Conservation (phyloP, 1,140 invertebrate genomes). For the Atopsyche davidsoni region DNA sequence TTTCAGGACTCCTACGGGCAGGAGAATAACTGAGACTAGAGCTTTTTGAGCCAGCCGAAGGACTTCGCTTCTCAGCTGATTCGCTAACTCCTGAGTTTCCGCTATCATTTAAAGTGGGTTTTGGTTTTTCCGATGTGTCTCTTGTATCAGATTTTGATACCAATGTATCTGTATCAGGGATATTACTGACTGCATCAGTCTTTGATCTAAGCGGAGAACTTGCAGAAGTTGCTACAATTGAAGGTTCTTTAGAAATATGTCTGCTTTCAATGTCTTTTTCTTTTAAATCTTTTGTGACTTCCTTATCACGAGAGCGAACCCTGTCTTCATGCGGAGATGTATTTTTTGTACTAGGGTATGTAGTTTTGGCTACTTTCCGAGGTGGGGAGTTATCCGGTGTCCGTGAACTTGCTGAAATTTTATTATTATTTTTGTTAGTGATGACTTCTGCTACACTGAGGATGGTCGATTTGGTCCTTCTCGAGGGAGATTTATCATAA, state of each 20-base stretch:
- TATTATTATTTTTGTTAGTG: conserved; percentile 20
- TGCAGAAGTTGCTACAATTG: no score
- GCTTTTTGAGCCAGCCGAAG: conserved; percentile 32
- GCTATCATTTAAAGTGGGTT: conserved; percentile 31
- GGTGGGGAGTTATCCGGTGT: conserved; percentile 28
- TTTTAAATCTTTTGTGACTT: no score
- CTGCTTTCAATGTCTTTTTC: no score
- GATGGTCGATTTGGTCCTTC: conserved; percentile 15
- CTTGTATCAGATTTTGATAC: no score
- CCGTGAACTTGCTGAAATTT: conserved; percentile 14
- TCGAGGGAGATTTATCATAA: conserved; percentile 8
- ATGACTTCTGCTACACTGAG: conserved; percentile 14
- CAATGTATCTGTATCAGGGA: no score
- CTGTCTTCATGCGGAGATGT: no score
- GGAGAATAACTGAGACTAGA: conserved; percentile 61
- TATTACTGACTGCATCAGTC: no score
- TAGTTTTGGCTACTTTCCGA: conserved; percentile 14
- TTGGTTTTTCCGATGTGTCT: no score
- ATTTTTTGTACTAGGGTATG: no score
- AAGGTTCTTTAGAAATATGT: no score
- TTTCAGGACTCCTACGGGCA: conserved; percentile 54
- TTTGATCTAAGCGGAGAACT: no score
- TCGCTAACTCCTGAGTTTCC: conserved; percentile 22
- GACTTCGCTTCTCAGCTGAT: conserved; percentile 16
- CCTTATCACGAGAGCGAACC: no score